phyloP scores from a whole-genome alignment of 2,113 vertebrate species.

The Pycnonotus jocosus region DNA sequence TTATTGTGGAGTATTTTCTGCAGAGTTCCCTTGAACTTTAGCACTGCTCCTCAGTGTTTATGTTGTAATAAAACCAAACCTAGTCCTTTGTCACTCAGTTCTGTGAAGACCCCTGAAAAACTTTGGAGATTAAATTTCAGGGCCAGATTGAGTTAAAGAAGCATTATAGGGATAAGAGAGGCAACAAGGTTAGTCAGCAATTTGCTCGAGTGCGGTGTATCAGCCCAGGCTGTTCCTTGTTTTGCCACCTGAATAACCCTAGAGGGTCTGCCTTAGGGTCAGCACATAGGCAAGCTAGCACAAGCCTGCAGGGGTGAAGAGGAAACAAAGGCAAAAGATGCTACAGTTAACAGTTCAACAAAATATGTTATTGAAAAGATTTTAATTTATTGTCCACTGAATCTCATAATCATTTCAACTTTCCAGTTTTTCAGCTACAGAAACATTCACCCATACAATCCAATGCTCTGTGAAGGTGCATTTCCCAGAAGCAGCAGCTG shows the following conservation, averaged over 20 bases:
- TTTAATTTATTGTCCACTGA: neutral
- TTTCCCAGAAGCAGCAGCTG: neutral
- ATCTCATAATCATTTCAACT: neutral
- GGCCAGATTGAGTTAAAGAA: neutral
- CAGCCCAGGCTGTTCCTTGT: neutral
- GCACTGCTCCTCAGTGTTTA: neutral
- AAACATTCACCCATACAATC: neutral
- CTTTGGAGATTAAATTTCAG: neutral
- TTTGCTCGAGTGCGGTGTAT: neutral
- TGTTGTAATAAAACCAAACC: neutral
- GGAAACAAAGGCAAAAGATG: neutral
- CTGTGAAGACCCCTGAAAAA: neutral
- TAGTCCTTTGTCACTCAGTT: neutral
- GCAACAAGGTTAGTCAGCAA: neutral
- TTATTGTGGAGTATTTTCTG: neutral
- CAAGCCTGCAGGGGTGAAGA: neutral
- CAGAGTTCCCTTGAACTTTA: neutral
- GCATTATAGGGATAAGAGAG: neutral
- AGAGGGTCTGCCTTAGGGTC: neutral
- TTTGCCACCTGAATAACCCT: neutral
- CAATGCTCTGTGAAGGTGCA: neutral
- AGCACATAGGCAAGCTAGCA: neutral
- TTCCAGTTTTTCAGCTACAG: neutral
- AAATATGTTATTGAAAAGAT: neutral
- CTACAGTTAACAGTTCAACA: neutral